Evolutionary conservation across 2,797 vertebrate genomes (phyloP).

Genomic region (Mareca penelope): DNA sequence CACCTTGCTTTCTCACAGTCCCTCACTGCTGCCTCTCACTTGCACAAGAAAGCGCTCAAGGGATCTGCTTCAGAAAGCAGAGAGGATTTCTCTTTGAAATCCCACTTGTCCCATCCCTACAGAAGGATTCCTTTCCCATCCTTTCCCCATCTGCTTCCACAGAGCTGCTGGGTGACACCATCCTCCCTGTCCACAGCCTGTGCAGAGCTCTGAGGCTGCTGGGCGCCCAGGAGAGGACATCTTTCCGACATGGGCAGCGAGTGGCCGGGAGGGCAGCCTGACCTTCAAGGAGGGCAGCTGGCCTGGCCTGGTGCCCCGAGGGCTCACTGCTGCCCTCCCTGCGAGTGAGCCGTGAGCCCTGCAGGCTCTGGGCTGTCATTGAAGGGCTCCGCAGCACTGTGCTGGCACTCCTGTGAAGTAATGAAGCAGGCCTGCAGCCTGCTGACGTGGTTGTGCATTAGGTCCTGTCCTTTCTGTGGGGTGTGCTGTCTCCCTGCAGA

Average conservation of each 20-base stretch:
- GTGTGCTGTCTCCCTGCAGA: not conserved
- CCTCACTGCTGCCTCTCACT: not conserved
- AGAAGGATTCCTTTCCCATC: not conserved
- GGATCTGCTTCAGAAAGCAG: not conserved
- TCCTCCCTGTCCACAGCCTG: not conserved
- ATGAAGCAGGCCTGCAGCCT: not conserved
- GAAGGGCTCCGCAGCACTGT: not conserved
- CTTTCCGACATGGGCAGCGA: not conserved
- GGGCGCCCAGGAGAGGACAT: slow-evolving; percentile 40
- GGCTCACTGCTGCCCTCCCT: not conserved
- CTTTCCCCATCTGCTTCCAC: not conserved
- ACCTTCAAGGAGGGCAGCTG: slow-evolving; percentile 22
- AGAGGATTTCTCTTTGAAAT: not conserved
- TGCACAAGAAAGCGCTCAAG: not conserved
- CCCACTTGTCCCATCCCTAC: not conserved
- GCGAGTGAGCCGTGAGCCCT: accelerated
- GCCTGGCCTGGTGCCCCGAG: not conserved
- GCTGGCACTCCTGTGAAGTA: not conserved
- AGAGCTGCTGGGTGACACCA: not conserved
- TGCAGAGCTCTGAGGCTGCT: not conserved
- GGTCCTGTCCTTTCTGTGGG: not conserved
- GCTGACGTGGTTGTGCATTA: not conserved
- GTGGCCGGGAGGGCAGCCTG: slow-evolving; percentile 2
- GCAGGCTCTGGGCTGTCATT: not conserved
- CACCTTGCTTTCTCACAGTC: not conserved